Base-by-base conservation (phyloP, 2,888 invertebrate genomes). In the Muscina levida region DNA sequence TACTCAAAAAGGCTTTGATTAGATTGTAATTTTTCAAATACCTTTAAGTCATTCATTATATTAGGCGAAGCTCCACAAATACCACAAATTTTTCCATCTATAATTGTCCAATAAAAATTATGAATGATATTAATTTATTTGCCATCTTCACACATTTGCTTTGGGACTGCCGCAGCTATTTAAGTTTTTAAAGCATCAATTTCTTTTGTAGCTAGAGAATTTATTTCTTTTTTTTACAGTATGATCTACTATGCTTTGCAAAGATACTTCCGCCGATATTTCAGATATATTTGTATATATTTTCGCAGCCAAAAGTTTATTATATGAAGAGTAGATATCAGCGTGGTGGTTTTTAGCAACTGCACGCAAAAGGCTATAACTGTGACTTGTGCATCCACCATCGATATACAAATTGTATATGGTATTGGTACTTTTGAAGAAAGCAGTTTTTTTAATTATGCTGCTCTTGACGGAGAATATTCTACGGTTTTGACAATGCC, bases 1-100 rank as follows among this genome's bases (percentile, higher is more conserved):
- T 62, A 71, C 46, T 72, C 72, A 48, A 62, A 72, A 19, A 72
- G 51, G 26, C 46, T 59, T 15, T 15, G 37, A 3, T 59, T 72
- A 1, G 39, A 11, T 13, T 59, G 37, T 44, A 72, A 57, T 22
- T 57, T 46, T 24, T 24, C 22, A 46, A 72, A 5, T 59, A 11
- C 56, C 0, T 39, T 31, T 37, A 70, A 70, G 11, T 70, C 42
- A 42, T 70, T 56, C 70, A 70, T 72, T 5, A 59, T 44, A 3
- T 13, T 72, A 22, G 72, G 72, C 22, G 72, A n/a, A 42, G 72
- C 72, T 59, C 24, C 57, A 57, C 72, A 72, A 72, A 72, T 72
- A 57, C 44, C 59, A 59, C 72, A 72, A n/a, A n/a, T 24, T 53
- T 68, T 37, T 3, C 42, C 62, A 15, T 15, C 39, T n/a, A 62